Evolutionary conservation across 2,113 vertebrate genomes (phyloP).

Genomic region (Eulemur macaco): DNA sequence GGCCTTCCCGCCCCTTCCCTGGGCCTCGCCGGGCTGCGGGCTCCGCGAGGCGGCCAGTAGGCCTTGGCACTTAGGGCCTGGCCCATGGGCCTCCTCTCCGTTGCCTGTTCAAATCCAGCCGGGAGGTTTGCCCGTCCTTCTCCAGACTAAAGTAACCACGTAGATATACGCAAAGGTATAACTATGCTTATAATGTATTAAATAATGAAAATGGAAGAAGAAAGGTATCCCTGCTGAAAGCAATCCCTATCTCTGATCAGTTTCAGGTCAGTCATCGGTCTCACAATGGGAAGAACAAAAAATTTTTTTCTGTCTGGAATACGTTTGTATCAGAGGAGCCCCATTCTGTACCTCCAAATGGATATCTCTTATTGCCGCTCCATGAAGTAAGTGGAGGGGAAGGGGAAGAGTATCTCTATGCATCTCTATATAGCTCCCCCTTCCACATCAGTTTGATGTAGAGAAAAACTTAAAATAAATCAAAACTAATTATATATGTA

Average conservation of each 20-base stretch:
- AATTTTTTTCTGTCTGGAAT: neutral
- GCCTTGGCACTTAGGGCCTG: neutral
- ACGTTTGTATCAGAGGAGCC: neutral
- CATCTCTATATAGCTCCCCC: neutral
- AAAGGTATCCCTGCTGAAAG: neutral
- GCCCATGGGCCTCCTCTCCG: no score
- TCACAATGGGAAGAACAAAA: neutral
- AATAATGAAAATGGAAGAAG: neutral
- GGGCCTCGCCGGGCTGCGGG: neutral
- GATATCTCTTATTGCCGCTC: neutral
- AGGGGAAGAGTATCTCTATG: neutral
- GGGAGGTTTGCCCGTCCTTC: rapidly evolving
- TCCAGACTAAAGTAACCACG: no score
- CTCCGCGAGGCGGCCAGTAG: neutral
- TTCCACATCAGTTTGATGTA: neutral
- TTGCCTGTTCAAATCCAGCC: neutral
- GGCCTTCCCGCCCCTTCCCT: no score
- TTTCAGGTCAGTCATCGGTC: neutral
- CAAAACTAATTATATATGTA: neutral
- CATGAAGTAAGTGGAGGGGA: neutral
- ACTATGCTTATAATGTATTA: neutral
- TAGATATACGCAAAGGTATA: rapidly evolving
- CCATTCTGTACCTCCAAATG: neutral
- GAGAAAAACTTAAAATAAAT: neutral
- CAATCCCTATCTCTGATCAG: neutral